These are phyloP conservation scores for Carassius carassius DNA, from an alignment of 2,113 vertebrate genomes.

Conservation along the genomic window DNA sequence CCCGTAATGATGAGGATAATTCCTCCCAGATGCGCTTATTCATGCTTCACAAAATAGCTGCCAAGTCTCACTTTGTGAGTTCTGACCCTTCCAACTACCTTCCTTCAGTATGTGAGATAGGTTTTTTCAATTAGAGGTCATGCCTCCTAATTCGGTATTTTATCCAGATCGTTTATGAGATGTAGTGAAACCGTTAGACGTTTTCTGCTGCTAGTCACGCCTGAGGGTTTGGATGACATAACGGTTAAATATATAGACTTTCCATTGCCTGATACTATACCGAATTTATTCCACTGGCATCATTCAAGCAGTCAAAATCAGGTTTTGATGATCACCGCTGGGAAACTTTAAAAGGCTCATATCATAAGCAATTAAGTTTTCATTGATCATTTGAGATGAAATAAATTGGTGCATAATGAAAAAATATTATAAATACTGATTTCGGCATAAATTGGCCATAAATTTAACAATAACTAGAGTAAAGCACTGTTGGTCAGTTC, in stretches of 20 bases:
- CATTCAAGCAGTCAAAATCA: slow-evolving; percentile 11
- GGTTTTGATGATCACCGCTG: not conserved
- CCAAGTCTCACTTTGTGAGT: slow-evolving; percentile 57
- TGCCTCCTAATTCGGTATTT: slow-evolving; percentile 42
- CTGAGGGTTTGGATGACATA: slow-evolving; percentile 4
- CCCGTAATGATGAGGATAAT: slow-evolving; percentile 68
- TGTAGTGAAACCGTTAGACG: slow-evolving; percentile 10
- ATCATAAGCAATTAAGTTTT: not conserved
- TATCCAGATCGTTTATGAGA: slow-evolving; percentile 39
- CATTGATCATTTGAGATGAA: not conserved
- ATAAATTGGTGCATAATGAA: not conserved
- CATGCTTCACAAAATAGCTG: slow-evolving; percentile 56
- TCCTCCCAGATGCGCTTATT: slow-evolving; percentile 67
- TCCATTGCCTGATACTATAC: slow-evolving; percentile 26
- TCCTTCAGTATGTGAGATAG: slow-evolving; percentile 37
- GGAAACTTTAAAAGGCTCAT: not conserved
- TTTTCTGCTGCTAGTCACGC: slow-evolving; percentile 29
- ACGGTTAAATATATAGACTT: slow-evolving; percentile 26
- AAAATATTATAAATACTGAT: not conserved
- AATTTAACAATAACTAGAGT: not conserved
- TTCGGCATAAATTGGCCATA: not conserved
- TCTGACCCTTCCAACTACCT: slow-evolving; percentile 32
- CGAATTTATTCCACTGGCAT: slow-evolving; percentile 16
- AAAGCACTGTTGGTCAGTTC: not conserved
- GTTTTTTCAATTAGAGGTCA: slow-evolving; percentile 32